Conservation (phyloP, 2,888 invertebrate genomes). For the Ganaspis brasiliensis region DNA sequence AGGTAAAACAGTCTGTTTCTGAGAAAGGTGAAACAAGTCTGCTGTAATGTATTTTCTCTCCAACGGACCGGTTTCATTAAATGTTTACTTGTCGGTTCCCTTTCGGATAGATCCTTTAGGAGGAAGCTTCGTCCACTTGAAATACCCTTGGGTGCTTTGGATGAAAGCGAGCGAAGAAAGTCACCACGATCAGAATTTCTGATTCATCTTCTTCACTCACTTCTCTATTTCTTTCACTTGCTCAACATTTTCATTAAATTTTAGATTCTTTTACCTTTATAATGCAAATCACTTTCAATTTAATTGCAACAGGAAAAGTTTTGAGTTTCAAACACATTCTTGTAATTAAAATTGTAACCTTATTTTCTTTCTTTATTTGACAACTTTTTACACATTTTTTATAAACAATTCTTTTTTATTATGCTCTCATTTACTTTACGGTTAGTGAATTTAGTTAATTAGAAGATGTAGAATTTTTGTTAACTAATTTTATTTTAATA, state of each 20-base stretch:
- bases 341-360: too few relatives aligned
- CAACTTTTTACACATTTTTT: too few relatives aligned
- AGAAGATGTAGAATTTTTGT: too few relatives aligned
- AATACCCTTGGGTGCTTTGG: slow-evolving; percentile 18
- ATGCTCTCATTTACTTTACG: too few relatives aligned
- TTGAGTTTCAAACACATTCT: background rate
- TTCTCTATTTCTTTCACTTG: slow-evolving; percentile 12
- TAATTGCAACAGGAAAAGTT: background rate
- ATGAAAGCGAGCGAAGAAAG: slow-evolving; percentile 42
- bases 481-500: background rate
- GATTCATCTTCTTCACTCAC: slow-evolving; percentile 4
- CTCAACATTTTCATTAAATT: slow-evolving; percentile 18
- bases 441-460: too few relatives aligned
- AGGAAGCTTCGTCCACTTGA: slow-evolving; percentile 29
- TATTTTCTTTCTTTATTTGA: too few relatives aligned
- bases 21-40: slow-evolving; percentile 22
- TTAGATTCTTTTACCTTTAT: background rate
- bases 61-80: slow-evolving; percentile 35
- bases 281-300: background rate
- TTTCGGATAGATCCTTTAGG: slow-evolving; percentile 2
- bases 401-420: too few relatives aligned
- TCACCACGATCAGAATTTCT: slow-evolving; percentile 38
- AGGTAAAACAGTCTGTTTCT: background rate
- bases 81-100: slow-evolving; percentile 33
- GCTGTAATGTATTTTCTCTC: slow-evolving; percentile 37